These are phyloP conservation scores for Darevskia nairensis DNA, from an alignment of 2,797 vertebrate species.

Conservation along the genomic window DNA sequence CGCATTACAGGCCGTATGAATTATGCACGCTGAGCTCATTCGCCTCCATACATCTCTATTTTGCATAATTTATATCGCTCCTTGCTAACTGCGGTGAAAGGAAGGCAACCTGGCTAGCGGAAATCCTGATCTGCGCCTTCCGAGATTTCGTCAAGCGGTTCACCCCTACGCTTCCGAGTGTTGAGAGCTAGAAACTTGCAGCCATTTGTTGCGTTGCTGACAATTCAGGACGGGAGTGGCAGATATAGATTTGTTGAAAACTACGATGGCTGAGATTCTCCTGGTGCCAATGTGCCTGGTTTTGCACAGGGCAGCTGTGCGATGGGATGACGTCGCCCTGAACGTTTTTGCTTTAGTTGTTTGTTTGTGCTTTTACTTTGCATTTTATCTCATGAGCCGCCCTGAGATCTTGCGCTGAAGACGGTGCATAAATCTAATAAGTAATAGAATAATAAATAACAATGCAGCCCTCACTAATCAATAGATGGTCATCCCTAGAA, in stretches of 20 bases:
- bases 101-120: neutral
- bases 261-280: neutral
- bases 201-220: no score
- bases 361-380: no score
- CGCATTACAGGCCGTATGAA: neutral
- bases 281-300: neutral
- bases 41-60: neutral
- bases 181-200: neutral
- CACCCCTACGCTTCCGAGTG: accelerated
- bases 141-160: no score
- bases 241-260: no score
- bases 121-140: neutral
- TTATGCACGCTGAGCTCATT: neutral
- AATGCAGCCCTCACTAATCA: neutral
- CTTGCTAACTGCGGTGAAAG: neutral
- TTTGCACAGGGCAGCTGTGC: neutral
- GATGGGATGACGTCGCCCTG: no score
- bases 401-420: no score
- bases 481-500: no score
- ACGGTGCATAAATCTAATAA: no score
- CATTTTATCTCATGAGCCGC: no score
- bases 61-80: conserved; percentile 6
- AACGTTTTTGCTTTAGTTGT: no score
- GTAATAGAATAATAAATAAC: no score
- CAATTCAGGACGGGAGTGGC: no score